Evolutionary conservation across 2,113 vertebrate species (phyloP), one percentile per base, ranked within the genome.

Genomic region (Pantherophis guttatus): DNA sequence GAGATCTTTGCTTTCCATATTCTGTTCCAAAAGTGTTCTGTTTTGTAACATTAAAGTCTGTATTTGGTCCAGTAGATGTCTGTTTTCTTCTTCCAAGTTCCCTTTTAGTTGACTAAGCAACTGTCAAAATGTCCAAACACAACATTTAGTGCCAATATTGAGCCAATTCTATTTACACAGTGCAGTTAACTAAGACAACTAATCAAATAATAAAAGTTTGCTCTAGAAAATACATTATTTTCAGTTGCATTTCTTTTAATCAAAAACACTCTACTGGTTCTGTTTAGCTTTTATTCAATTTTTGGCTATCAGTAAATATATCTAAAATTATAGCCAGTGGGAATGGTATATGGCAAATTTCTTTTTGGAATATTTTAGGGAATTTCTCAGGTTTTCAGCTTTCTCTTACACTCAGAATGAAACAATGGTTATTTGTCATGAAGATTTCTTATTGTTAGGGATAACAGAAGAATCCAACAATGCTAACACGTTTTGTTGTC

Each of bases 1-100:
- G 94, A 99, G 98, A 97, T 99, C 99, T 96, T 99, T 99, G 99
- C 99, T 99, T 97, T 99, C 99, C 99, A 99, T 99, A 93, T 99
- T 99, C 96, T 99, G 99, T 95, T 99, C 99, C 97, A 99, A 97
- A 70, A 99, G 96, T 0, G 99, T 99, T 96, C 98, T 99, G 95
- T 99, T 99, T 96, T 99, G 99, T 17, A 99, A 98, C 99, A 99
- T 99, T 97, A 99, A 97, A 75, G 99, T 99, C 97, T 99, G 99
- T 96, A 99, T 99, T 98, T 99, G 99, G 97, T 99, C 99, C 95
- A 99, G 96, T 26, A 99, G 97, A 96, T 99, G 99, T 52, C 99
- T 98, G 96, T 99, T 99, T 97, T 99, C 99, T 97, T 99, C 99
- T 96, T 99, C 99, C 96, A 99, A 97, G 97, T 99, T 99, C 96